Percentiles rank a stretch among this genome's conserved stretches.
These are phyloP conservation scores for Eupeodes corollae DNA, from an alignment of 1,140 invertebrate species.

Conservation along the genomic window DNA sequence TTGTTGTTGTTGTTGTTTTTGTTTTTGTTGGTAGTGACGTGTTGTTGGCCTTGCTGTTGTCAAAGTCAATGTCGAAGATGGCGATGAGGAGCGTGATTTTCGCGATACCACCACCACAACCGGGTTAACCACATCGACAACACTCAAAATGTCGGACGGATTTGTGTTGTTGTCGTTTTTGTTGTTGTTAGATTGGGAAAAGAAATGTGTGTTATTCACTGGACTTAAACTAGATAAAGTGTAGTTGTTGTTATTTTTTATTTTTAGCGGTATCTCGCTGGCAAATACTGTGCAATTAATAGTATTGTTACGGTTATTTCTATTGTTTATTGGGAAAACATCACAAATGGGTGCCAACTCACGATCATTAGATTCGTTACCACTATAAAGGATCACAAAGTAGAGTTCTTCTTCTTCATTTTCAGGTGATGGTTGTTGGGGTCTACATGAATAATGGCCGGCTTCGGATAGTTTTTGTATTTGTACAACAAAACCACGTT, in stretches of 20 bases:
- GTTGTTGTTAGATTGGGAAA: constrained; percentile 1
- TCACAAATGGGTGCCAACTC: constrained; percentile 38
- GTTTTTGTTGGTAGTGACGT: background rate
- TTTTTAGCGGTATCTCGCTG: no score
- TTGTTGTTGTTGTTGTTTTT: background rate
- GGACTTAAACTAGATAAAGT: no score
- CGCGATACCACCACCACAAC: background rate
- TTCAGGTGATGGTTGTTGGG: constrained; percentile 21
- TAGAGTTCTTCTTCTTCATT: constrained; percentile 18
- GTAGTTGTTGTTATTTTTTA: no score
- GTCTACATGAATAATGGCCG: constrained; percentile 39
- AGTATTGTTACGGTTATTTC: background rate
- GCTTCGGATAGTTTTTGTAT: constrained; percentile 37
- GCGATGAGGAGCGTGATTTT: no score
- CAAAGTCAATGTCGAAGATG: background rate
- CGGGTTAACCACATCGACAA: background rate
- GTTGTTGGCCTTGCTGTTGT: background rate
- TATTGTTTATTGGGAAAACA: constrained; percentile 17
- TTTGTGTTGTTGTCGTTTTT: background rate
- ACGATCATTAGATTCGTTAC: constrained; percentile 36
- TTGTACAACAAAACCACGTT: constrained; percentile 45
- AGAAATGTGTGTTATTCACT: no score
- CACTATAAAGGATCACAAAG: constrained; percentile 30
- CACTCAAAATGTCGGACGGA: no score
- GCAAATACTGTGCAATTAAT: background rate